Evolutionary conservation across 2,888 invertebrate genomes (phyloP).

Genomic region (Oscheius onirici): DNA sequence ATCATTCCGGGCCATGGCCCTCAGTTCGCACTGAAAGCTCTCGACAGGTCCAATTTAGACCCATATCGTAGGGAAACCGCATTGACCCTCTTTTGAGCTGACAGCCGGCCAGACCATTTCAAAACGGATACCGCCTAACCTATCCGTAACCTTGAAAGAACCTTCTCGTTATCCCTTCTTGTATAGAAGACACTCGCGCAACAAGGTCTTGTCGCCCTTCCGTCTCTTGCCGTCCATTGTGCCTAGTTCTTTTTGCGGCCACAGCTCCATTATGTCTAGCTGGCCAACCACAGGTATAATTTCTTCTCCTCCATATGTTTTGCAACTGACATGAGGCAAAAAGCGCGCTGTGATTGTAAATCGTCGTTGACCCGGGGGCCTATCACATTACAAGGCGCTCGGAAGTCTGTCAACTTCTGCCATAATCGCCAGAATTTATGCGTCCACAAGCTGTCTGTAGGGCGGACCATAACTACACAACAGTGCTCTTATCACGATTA

Average conservation of each 20-base stretch:
- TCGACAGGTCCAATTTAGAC: not conserved
- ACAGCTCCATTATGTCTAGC: constrained; percentile 27
- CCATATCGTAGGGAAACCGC: constrained; percentile 9
- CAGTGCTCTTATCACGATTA: constrained; percentile 5
- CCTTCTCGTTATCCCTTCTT: constrained; percentile 4
- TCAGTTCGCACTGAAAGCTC: too few relatives aligned
- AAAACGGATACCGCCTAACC: not conserved
- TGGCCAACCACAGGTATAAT: constrained; percentile 16
- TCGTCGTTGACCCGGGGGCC: not conserved
- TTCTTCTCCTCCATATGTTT: constrained; percentile 10
- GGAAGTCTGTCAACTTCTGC: not conserved
- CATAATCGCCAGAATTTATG: not conserved
- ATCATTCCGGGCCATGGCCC: not conserved
- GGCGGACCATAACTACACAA: constrained; percentile 6
- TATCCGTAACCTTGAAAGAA: not conserved
- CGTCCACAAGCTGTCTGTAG: not conserved
- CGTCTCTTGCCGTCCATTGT: constrained; percentile 17
- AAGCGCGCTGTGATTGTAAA: not conserved
- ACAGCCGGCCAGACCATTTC: not conserved
- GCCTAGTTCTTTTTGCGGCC: constrained; percentile 23
- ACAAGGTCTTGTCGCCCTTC: constrained; percentile 24
- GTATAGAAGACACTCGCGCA: constrained; percentile 18
- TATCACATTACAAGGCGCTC: constrained; percentile 4
- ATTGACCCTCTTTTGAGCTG: constrained; percentile 17
- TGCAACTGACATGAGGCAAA: not conserved